These are phyloP conservation scores for Venustaconcha ellipsiformis DNA, from an alignment of 1,140 invertebrate genomes.

Conservation along the genomic window DNA sequence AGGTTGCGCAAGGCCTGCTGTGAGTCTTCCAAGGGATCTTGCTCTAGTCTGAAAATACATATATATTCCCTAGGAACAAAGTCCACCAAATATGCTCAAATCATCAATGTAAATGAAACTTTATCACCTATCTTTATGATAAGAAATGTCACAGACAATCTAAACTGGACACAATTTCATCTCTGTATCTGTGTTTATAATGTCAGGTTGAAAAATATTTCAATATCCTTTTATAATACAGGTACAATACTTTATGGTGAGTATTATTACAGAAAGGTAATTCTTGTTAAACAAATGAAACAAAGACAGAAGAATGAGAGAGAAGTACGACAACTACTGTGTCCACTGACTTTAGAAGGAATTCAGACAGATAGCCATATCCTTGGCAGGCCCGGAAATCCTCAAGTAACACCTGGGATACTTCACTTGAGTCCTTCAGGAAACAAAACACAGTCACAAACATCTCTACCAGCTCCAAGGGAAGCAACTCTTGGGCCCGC, in stretches of 20 bases:
- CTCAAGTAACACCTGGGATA: constrained; percentile 92
- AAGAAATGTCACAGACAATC: background rate
- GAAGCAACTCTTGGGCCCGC: constrained; percentile 86
- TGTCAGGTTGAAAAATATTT: no score
- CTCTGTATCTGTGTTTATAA: background rate
- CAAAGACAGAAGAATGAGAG: background rate
- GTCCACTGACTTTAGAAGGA: constrained; percentile 85
- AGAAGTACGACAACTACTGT: background rate
- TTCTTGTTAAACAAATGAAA: background rate
- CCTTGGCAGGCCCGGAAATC: constrained; percentile 96
- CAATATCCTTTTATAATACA: no score
- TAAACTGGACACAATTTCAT: background rate
- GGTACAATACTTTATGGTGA: no score
- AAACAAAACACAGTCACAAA: constrained; percentile 98
- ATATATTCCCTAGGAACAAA: background rate
- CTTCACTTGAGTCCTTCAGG: constrained; percentile 97
- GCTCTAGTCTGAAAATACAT: constrained; percentile 50
- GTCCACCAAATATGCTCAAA: background rate
- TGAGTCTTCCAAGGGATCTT: constrained; percentile 58
- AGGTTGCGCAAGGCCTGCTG: constrained; percentile 88
- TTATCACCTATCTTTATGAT: background rate
- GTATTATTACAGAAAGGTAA: no score
- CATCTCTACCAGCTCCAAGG: constrained; percentile 98
- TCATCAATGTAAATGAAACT: background rate
- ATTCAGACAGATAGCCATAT: constrained; percentile 94